Evolutionary conservation across 1,140 invertebrate genomes (phyloP), one percentile per base, ranked within the genome.

Genomic region (Lutraria rhynchaena): DNA sequence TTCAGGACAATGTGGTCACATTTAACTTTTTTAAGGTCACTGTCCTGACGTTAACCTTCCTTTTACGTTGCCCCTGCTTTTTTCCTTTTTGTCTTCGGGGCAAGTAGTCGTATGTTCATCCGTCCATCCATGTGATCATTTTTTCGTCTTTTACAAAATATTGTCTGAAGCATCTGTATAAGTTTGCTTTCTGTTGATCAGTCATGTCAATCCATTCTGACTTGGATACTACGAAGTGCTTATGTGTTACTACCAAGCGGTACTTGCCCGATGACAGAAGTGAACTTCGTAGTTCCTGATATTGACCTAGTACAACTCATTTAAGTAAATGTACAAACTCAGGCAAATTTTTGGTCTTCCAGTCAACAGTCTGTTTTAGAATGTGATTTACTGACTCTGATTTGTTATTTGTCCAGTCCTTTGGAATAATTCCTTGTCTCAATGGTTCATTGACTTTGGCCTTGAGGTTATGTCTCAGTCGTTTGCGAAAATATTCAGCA

Each of bases 201-300:
- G 61, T 65, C 33, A 65, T 65, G 35, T 19, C 22, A 5, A 41
- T 41, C 61, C 61, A 65, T 19, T 65, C 33, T 19, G 61, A 37
- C 22, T 65, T 65, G 17, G 61, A 41, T n/a, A 29, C 22, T 22
- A 37, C 37, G 24, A 41, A 65, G 3, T 65, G 33, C 29, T 2
- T 65, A 31, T 65, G 35, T 0, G 33, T 41, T 0, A 37, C 33
- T 1, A n/a, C 0, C 19, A 65, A 35, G 17, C 61, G 35, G 22
- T 22, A 44, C 7, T 65, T 35, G 11, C 61, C 55, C 11, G 3
- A 15, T 5, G 44, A 49, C 44, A 19, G 19, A 11, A 11, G 19
- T 49, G 44, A 9, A 49, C 44, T 49, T 49, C 44, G 11, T 19
- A 49, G 44, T 49, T 49, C 44, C 44, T 49, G 11, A 49, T 11